phyloP scores from a whole-genome alignment of 1,140 invertebrate species.

The Drosophila pseudoananassae region DNA sequence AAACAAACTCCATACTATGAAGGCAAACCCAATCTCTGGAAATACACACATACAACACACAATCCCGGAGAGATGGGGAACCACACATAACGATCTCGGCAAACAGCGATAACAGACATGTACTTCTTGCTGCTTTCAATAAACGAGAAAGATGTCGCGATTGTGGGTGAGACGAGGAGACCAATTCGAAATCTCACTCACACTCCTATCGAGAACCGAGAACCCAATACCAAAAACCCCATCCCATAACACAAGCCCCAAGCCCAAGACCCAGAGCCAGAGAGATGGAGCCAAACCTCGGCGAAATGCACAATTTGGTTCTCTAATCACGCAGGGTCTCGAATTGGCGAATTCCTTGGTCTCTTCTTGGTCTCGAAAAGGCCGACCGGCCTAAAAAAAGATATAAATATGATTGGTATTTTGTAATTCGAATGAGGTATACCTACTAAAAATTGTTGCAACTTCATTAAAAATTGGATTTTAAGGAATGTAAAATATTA shows the following conservation, averaged over 20 bases:
- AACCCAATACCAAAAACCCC: background rate
- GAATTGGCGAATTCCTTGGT: conserved; percentile 66
- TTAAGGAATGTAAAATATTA: background rate
- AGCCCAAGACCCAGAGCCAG: background rate
- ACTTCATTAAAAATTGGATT: background rate
- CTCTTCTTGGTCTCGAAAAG: conserved; percentile 15
- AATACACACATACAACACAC: conserved; percentile 23
- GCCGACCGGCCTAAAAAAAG: conserved; percentile 21
- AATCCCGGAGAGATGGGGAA: conserved; percentile 7
- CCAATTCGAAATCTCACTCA: conserved; percentile 48
- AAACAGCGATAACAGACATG: conserved; percentile 78
- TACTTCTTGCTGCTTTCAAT: conserved; percentile 41
- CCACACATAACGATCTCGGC: conserved; percentile 61
- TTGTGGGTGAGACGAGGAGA: conserved; percentile 48
- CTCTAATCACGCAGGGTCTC: conserved; percentile 78
- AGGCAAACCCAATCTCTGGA: conserved; percentile 32
- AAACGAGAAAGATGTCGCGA: conserved; percentile 34
- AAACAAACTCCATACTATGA: conserved; percentile 14
- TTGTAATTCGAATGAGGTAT: background rate
- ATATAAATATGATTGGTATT: conserved; percentile 1
- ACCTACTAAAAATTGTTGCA: background rate
- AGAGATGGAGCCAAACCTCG: conserved; percentile 28
- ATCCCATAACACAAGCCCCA: background rate
- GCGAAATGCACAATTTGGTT: conserved; percentile 74
- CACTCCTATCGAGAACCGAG: background rate